Conservation (phyloP, 2,113 vertebrate genomes). For the Amblyopsis rosae region DNA sequence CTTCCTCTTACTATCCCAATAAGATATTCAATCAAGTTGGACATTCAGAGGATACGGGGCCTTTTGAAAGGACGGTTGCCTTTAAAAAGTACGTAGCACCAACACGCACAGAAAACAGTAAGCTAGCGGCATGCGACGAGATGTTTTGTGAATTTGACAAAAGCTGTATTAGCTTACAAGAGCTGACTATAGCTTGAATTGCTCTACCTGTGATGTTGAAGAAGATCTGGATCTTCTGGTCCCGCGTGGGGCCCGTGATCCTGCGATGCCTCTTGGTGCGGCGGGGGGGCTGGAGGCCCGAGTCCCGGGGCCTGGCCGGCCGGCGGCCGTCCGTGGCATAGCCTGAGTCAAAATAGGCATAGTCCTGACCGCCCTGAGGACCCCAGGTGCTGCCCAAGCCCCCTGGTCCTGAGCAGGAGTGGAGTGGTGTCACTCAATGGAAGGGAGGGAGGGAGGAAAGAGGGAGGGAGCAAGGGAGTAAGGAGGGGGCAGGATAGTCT, state of each 20-base stretch:
- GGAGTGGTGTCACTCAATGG: background rate
- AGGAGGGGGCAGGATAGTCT: background rate
- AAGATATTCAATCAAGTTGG: too few relatives aligned
- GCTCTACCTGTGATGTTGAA: slow-evolving; percentile 94
- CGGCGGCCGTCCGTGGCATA: slow-evolving; percentile 68
- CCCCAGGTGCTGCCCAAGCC: slow-evolving; percentile 83
- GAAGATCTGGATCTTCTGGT: slow-evolving; percentile 95
- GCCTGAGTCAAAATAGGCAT: slow-evolving; percentile 90
- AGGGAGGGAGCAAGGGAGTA: background rate
- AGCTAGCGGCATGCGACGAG: too few relatives aligned
- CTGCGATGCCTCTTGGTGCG: slow-evolving; percentile 84
- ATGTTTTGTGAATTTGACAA: too few relatives aligned
- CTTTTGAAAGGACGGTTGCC: too few relatives aligned
- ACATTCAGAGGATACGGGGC: too few relatives aligned
- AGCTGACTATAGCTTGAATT: background rate
- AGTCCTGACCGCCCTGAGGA: slow-evolving; percentile 84
- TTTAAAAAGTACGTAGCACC: too few relatives aligned
- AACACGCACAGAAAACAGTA: too few relatives aligned
- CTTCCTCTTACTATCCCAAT: too few relatives aligned
- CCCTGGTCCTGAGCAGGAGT: slow-evolving; percentile 80
- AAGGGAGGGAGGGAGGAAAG: background rate
- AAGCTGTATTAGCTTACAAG: too few relatives aligned
- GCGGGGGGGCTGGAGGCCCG: slow-evolving; percentile 48
- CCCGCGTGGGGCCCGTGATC: slow-evolving; percentile 75
- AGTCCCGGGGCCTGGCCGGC: slow-evolving; percentile 55